Conservation (phyloP, 2,113 vertebrate genomes). For the Hemiprocne comata region DNA sequence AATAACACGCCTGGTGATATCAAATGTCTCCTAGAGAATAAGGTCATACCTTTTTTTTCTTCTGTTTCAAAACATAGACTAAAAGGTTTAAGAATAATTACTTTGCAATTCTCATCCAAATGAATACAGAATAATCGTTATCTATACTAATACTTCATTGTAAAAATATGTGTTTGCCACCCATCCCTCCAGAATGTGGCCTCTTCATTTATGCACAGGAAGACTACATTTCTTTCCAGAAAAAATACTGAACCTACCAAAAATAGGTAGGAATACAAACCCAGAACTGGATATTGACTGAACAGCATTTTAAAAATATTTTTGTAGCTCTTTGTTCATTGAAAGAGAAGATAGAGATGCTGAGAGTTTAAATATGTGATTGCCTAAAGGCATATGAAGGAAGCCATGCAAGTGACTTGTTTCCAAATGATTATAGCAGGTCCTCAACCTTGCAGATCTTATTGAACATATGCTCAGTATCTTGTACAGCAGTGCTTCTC, state of each 20-base stretch:
- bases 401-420: constrained; percentile 42
- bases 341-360: not conserved
- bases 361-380: not conserved
- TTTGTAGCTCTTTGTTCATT: not conserved
- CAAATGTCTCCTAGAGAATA: not conserved
- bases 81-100: not conserved
- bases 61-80: not conserved
- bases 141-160: not conserved
- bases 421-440: constrained; percentile 30
- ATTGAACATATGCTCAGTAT: not conserved
- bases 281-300: not conserved
- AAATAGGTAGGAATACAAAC: not conserved
- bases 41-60: not conserved
- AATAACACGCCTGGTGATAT: not conserved
- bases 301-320: not conserved
- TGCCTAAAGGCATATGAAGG: constrained; percentile 34
- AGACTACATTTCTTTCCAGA: not conserved
- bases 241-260: not conserved
- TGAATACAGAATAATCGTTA: not conserved
- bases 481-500: not conserved
- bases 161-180: not conserved
- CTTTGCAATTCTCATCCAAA: not conserved
- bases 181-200: not conserved
- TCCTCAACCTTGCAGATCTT: not conserved
- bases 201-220: not conserved